Evolutionary conservation across 1,140 invertebrate species (phyloP), one percentile per base, ranked within the genome.

Genomic region (Elymnias hypermnestra): DNA sequence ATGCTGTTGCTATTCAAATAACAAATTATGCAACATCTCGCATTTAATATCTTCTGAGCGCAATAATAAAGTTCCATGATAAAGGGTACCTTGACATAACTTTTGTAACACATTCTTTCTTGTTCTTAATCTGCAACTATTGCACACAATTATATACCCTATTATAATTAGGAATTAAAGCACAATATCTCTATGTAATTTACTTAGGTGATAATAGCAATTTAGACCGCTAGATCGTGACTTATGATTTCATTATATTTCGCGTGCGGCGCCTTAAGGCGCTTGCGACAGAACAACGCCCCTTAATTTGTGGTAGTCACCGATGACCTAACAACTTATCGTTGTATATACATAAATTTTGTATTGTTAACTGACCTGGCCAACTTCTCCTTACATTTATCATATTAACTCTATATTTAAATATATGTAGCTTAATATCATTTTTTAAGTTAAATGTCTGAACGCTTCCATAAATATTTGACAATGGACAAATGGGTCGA

Each of bases 201-300:
- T 35, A 28, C 26, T 26, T 31, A 42, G 22, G 52, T 47, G 28
- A 38, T 31, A 28, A 55, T 48, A 37, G 45, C 50, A 63, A 58
- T 54, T 57, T 48, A 48, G 39, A 22, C 45, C 9, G 52, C 31
- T 23, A 59, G 57, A 65, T 70, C 73, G 73, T 81, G 73, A 81
- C 69, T 76, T 71, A 64, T 56, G 64, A 72, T 81, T 74, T 75
- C 65, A 72, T 75, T 77, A 66, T 48, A 23, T 38, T 18, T 60
- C 65, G 71, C 64, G 63, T 73, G 70, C 68, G 63, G 52, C 43
- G 58, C 37, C 47, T 44, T 22, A 36, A 13, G 33, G 42, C 23
- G 25, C 37, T 78, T 73, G 56, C 65, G 53, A 72, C 63, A 60
- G 41, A 54, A 43, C 28, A 39, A 25, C 54, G 49, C 54, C 52